These are phyloP conservation scores for Betta splendens DNA, from an alignment of 2,797 vertebrate species.

Conservation along the genomic window DNA sequence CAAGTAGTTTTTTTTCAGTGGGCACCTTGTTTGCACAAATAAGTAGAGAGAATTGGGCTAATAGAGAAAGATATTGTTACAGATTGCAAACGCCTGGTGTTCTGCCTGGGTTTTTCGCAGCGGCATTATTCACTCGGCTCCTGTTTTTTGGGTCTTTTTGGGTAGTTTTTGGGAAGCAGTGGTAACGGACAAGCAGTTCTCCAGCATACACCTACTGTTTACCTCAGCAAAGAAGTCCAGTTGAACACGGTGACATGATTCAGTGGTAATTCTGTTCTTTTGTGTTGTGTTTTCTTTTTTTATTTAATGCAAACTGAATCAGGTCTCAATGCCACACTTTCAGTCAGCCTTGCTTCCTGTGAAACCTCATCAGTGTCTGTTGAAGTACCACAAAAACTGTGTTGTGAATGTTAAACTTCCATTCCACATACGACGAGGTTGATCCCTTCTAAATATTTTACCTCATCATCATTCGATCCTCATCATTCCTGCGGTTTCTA, in stretches of 20 bases:
- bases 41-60: slow-evolving; percentile 11
- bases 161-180: slow-evolving; percentile 12
- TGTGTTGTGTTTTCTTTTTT: slow-evolving; percentile 26
- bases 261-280: slow-evolving; percentile 23
- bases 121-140: background rate
- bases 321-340: slow-evolving; percentile 32
- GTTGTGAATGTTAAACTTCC: slow-evolving; percentile 28
- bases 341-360: slow-evolving; percentile 33
- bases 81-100: too few relatives aligned
- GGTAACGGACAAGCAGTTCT: too few relatives aligned
- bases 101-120: too few relatives aligned
- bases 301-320: slow-evolving; percentile 17
- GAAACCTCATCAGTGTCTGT: slow-evolving; percentile 26
- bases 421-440: background rate
- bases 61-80: too few relatives aligned
- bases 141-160: slow-evolving; percentile 1
- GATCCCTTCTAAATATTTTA: slow-evolving; percentile 1
- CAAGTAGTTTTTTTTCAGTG: slow-evolving; percentile 28
- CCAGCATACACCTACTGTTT: slow-evolving; percentile 57
- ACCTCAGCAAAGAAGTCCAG: slow-evolving; percentile 72
- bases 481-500: slow-evolving; percentile 6
- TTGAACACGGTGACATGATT: slow-evolving; percentile 30
- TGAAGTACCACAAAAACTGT: slow-evolving; percentile 27
- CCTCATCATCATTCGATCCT: slow-evolving; percentile 7
- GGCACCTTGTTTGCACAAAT: slow-evolving; percentile 27